Base-by-base conservation (phyloP, 2,797 vertebrate species). In the Stomatorhinus walkeri region DNA sequence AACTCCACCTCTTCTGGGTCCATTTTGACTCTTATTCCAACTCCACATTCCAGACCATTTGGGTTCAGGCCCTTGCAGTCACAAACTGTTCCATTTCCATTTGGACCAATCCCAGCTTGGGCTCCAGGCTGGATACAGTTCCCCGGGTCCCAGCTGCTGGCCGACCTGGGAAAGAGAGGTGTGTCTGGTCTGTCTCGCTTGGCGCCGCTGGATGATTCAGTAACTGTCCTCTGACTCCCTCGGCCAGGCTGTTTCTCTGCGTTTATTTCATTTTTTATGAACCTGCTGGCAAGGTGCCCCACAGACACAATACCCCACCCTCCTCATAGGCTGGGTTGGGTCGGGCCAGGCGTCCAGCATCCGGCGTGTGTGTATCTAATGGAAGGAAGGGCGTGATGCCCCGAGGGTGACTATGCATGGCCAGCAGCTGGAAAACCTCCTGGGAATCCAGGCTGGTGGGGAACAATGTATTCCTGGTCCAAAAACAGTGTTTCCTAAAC, bases 31-130 rank as follows among this genome's bases (percentile, higher is more conserved):
- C n/a, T 46, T 19, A 46, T 10, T 28, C 51, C 28, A 54, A 32
- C 49, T 87, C 32, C 32, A 87, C 52, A 54, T 54, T 56, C 54
- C 86, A 56, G 85, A 56, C 32, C 54, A 49, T 43, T 54, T 36
- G 54, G 52, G 51, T 87, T 32, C 36, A 32, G 22, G 22, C 54
- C 51, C 85, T 32, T 56, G 51, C 28, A 56, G 32, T 32, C 16
- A 51, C 36, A 61, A 56, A 49, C 49, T 86, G 85, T 86, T 87
- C 56, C 40, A 87, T 51, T 86, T 87, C 56, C 86, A 87, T 28
- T 61, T 87, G 86, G 54, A 64, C 14, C 36, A 10, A 59, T 61
- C 49, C 54, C 56, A 64, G 86, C 32, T n/a, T 43, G 32, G 54
- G 28, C 28, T 36, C 40, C 56, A 24, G 46, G 49, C n/a, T 85